These are phyloP conservation scores for Netelia fuscicornis DNA, from an alignment of 2,888 invertebrate genomes.

Conservation along the genomic window DNA sequence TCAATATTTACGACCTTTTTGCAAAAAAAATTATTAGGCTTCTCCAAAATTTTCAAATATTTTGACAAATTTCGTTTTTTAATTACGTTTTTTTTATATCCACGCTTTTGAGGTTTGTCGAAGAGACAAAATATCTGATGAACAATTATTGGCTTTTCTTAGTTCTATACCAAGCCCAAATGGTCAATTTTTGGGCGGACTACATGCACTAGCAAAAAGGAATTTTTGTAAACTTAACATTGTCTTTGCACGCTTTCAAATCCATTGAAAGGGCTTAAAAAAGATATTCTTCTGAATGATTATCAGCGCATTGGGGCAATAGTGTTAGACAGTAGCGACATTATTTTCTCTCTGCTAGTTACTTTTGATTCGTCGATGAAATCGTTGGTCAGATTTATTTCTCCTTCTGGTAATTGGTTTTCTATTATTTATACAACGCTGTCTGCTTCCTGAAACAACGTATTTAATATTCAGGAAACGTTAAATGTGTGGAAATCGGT, in stretches of 20 bases:
- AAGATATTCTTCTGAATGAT: no score
- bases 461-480: slow-evolving; percentile 1
- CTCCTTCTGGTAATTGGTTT: slow-evolving; percentile 25
- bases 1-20: slow-evolving; percentile 65
- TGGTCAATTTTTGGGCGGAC: not conserved
- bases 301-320: not conserved
- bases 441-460: slow-evolving; percentile 61
- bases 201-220: not conserved
- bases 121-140: not conserved
- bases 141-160: not conserved
- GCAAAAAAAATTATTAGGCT: not conserved
- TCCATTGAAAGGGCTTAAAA: no score
- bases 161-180: not conserved
- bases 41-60: not conserved
- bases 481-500: no score
- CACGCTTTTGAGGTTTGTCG: no score
- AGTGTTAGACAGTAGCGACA: not conserved
- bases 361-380: not conserved
- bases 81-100: not conserved
- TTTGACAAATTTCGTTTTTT: no score
- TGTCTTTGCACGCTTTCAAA: no score
- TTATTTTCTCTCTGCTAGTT: not conserved
- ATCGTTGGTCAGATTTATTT: not conserved
- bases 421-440: slow-evolving; percentile 45
- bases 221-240: no score